Percentiles rank a stretch among this genome's conserved stretches.
Evolutionary conservation across 2,888 invertebrate genomes (phyloP).

Genomic region (Dynastes maya): DNA sequence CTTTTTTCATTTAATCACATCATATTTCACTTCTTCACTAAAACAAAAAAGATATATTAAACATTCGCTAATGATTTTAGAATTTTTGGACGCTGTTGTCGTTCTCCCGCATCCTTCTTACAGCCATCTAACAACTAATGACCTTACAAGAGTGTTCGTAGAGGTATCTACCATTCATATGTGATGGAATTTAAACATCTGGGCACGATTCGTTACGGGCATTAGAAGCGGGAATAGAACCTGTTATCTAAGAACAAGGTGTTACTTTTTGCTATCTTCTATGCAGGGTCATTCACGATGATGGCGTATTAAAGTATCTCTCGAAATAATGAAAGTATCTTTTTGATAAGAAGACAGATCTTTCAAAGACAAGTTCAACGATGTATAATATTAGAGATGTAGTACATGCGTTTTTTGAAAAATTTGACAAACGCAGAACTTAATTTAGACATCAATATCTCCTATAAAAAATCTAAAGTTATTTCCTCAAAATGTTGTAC

Average conservation of each 20-base stretch:
- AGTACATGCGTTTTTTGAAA: no score
- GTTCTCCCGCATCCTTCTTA: not conserved
- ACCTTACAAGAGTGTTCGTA: conserved; percentile 13
- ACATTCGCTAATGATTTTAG: conserved; percentile 47
- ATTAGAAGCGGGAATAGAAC: conserved; percentile 48
- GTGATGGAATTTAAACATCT: conserved; percentile 16
- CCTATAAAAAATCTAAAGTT: no score
- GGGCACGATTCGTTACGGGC: conserved; percentile 47
- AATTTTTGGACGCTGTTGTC: conserved; percentile 34
- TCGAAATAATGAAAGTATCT: no score
- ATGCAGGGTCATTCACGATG: no score
- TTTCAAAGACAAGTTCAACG: no score
- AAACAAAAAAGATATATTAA: conserved; percentile 42
- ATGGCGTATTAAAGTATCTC: no score
- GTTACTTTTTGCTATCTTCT: conserved; percentile 19
- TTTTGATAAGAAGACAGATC: no score
- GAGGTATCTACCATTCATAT: not conserved
- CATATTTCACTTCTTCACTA: conserved; percentile 28
- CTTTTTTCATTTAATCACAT: conserved; percentile 28
- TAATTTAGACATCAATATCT: no score
- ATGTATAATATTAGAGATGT: no score
- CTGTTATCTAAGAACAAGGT: conserved; percentile 49
- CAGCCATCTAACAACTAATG: conserved; percentile 41
- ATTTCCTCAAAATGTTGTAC: no score
- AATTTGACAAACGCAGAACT: no score